Percentiles rank a stretch among this genome's conserved stretches.
Conservation (phyloP, 2,888 invertebrate genomes). For the Oscheius onirici region DNA sequence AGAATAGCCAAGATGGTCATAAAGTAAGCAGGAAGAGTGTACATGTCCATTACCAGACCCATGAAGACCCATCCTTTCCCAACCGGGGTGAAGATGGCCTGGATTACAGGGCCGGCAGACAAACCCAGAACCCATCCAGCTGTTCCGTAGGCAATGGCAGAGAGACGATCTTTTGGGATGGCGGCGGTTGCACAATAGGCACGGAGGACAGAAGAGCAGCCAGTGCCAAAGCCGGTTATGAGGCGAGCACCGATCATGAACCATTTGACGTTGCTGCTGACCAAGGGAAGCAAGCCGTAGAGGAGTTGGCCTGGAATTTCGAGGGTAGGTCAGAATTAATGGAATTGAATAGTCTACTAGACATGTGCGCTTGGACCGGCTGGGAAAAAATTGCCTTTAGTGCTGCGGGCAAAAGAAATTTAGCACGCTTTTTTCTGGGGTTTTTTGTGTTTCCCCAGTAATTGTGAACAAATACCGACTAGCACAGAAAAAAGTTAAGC, state of each 20-base stretch:
- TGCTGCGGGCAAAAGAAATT: too few species aligned
- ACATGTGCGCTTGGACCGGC: too few species aligned
- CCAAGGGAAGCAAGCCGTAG: conserved; percentile 39
- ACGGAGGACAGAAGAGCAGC: conserved; percentile 40
- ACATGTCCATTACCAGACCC: conserved; percentile 39
- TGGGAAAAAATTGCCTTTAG: too few species aligned
- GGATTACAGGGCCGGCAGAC: conserved; percentile 41
- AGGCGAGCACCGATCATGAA: conserved; percentile 47
- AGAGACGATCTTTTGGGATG: conserved; percentile 44
- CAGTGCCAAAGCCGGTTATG: conserved; percentile 47
- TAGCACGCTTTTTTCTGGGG: too few species aligned
- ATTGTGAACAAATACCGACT: too few species aligned
- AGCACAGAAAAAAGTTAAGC: too few species aligned
- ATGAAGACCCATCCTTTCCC: conserved; percentile 38
- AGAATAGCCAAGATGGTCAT: conserved; percentile 44
- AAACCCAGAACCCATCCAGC: conserved; percentile 48
- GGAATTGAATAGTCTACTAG: too few species aligned
- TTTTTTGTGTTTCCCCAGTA: too few species aligned
- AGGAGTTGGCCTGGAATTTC: conserved; percentile 33
- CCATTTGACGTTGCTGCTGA: conserved; percentile 36
- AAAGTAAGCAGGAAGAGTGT: conserved; percentile 49
- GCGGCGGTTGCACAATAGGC: conserved; percentile 48
- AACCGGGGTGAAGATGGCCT: conserved; percentile 42
- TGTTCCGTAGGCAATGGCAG: conserved; percentile 48
- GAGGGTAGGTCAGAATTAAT: too few species aligned